Evolutionary conservation across 1,140 invertebrate genomes (phyloP), one percentile per base, ranked within the genome.

Genomic region (Acyrthosiphon pisum): DNA sequence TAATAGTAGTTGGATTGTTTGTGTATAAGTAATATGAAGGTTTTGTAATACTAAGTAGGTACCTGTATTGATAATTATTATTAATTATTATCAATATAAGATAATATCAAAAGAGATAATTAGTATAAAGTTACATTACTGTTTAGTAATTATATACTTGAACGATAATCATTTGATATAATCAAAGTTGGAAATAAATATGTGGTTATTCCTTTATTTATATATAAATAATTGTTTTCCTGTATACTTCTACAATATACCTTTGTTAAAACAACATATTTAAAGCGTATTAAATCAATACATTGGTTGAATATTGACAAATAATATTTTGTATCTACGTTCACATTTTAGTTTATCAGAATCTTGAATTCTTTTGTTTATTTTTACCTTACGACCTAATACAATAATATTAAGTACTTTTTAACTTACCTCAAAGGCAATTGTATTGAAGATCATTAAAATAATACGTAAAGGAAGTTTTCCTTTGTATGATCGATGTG

Each of bases 401-500:
- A 53, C 6, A 3, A 50, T n/a, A 14, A 37, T 26, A 26, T n/a
- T 46, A 37, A 53, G 6, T 1, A 93, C 26, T 35, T 93, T 35
- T 60, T n/a, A n/a, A n/a, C 44, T 91, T 68, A 93, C 93, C 81
- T 91, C 84, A 87, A 91, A 91, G 48, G 93, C 93, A n/a, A 92
- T 92, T 46, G 93, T 91, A 90, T 93, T 91, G 53, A 93, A 97
- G 11, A 97, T 94, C 26, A 97, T 96, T 83, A 99, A 95, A 35
- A 99, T 95, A 1, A 98, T 84, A 93, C 97, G 96, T 4, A 99
- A 95, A 2, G 98, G 98, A 96, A 97, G 97, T 95, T 97, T 98
- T 14, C 99, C 99, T 96, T 99, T 99, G 96, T 99, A 99, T 0
- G 98, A 97, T 94, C 97, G 96, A 95, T 99, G 99, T 18, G 98